Base-by-base conservation (phyloP, 2,888 invertebrate genomes). In the Oxycera nigricornis region DNA sequence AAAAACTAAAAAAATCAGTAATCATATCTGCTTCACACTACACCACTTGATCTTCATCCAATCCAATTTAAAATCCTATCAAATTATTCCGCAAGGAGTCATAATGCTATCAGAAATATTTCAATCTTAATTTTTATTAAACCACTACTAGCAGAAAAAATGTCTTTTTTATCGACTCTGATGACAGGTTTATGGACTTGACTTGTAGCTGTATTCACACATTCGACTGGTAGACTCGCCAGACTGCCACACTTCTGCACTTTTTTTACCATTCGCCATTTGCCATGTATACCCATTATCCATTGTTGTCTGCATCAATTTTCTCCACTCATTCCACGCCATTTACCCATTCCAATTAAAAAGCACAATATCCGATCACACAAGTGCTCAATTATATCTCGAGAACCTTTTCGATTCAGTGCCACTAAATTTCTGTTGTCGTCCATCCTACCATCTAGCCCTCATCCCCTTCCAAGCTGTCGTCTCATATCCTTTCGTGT, bases 351-450 rank as follows among this genome's bases (percentile, higher is more conserved):
- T 72, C 61, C 72, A 72, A 72, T 72, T 72, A 72, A 72, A 72
- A 72, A 39, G 61, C 59, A 72, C 72, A 72, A 72, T 72, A 61
- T 55, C 57, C 72, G 41, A 57, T 68, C 68, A 41, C 70, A 70
- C 70, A 72, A 72, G 72, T 72, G 72, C 72, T 72, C 72, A 72
- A 72, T 72, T 72, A 72, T 72, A 72, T 72, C 72, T 59, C 39
- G 61, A 72, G 59, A 41, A 72, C 72, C 72, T 72, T 68, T 70
- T 70, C 70, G 70, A 70, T 70, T 70, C 52, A 52, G 24, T 52
- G 70, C 70, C 31, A 70, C 70, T 70, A 65, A 65, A 65, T 65
- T 65, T 65, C 24, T 17, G 28, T 59, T 59, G 20, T 2, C n/a
- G 4, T 55, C 6, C 24, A 3, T 14, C 30, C 59, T 24, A 24